Base-by-base conservation (phyloP, 2,888 invertebrate species). In the Opisthograptis luteolata region DNA sequence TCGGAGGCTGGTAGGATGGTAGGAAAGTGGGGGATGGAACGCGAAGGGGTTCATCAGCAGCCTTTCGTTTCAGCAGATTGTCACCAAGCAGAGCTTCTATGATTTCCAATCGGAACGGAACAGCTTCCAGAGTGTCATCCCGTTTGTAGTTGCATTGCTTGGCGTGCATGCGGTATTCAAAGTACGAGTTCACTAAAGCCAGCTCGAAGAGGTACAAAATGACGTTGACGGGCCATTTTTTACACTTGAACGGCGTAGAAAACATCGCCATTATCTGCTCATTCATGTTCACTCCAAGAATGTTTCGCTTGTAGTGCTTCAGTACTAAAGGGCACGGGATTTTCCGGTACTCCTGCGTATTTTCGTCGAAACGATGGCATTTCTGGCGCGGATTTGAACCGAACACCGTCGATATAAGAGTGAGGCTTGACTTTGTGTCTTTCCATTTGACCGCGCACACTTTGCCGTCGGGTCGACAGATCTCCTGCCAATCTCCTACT, bases 181-280 rank as follows among this genome's bases (percentile, higher is more conserved):
- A 47, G 9, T 47, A 55, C 7, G 53, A 40, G 17, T 53, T 58
- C 0, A 34, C 28, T 2, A 58, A 5, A 0, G 57, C 32, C 14
- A 58, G 6, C n/a, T 58, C 57, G n/a, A 58, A 58, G n/a, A 58
- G 15, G 13, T 61, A 46, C 9, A 64, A 53, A 28, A 74, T 66
- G 0, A 71, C 51, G 37, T 70, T 68, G 0, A 76, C 19, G 1
- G 71, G 60, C 65, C 72, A 72, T 43, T 74, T 78, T n/a, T 57
- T 55, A 4, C 64, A 66, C 56, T 67, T 66, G 22, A 55, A 55
- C 39, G 61, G 62, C 7, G 67, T 62, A n/a, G 71, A 25, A 22
- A 71, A 75, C 3, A 55, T 43, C n/a, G 66, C 63, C 44, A 65
- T 60, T 31, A 68, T 51, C 15, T 68, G 65, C 30, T 76, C 68